Evolutionary conservation across 2,113 vertebrate genomes (phyloP).

Genomic region (Lepus timidus): DNA sequence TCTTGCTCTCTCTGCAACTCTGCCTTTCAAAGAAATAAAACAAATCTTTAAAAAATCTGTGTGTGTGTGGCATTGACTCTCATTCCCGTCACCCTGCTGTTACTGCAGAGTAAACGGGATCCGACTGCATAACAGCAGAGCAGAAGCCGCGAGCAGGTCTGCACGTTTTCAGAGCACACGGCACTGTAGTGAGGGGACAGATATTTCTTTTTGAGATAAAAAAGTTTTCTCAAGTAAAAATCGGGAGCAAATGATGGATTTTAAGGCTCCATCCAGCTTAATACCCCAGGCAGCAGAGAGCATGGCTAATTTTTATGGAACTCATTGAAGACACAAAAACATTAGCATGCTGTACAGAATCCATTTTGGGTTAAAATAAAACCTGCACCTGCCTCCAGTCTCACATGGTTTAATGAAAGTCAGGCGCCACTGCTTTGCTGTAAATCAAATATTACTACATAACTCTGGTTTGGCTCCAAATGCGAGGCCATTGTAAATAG

Average conservation of each 20-base stretch:
- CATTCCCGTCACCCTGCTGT: too few species aligned
- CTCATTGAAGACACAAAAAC: conserved; percentile 38
- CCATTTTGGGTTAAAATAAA: conserved; percentile 54
- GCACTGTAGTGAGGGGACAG: background rate
- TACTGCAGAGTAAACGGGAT: background rate
- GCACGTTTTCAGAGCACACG: background rate
- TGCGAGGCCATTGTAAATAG: conserved; percentile 33
- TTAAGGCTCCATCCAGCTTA: conserved; percentile 49
- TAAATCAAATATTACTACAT: conserved; percentile 68
- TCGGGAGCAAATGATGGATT: background rate
- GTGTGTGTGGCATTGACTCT: background rate
- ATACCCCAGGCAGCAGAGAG: background rate
- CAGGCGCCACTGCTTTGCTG: background rate
- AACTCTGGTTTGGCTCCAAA: conserved; percentile 64
- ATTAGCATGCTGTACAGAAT: background rate
- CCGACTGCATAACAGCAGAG: background rate
- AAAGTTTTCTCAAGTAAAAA: conserved; percentile 53
- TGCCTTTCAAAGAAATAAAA: too few species aligned
- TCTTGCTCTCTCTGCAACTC: too few species aligned
- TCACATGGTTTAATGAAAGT: conserved; percentile 53
- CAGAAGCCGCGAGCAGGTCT: background rate
- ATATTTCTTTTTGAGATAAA: conserved; percentile 24
- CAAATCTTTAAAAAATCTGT: too few species aligned
- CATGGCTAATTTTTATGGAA: conserved; percentile 37
- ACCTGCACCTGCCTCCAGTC: background rate